Evolutionary conservation across 2,797 vertebrate species (phyloP), one percentile per base, ranked within the genome.

Genomic region (Chaetodon trifasciatus): DNA sequence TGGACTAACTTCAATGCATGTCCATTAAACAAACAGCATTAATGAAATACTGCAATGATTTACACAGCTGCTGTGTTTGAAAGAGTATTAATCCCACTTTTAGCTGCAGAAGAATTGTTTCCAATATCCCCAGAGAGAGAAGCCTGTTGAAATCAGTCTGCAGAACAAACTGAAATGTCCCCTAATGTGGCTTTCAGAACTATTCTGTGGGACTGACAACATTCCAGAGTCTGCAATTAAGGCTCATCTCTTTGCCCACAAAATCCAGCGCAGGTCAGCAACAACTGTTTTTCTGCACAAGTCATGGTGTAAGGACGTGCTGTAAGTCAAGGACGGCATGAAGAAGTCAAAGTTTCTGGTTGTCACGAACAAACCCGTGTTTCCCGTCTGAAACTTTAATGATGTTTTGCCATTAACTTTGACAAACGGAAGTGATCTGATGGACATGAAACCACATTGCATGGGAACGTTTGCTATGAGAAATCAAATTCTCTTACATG

Each of bases 61-160:
- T 89, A 83, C 66, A 50, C 87, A 78, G 84, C 88, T 86, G 92
- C 84, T 55, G 64, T 50, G 79, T 86, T 81, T 78, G 71, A 83
- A 89, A 87, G 35, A 21, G 70, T 77, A 91, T 92, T 87, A 88
- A 91, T 92, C 76, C 58, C 12, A 53, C 79, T 89, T 75, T 76
- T 16, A 85, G 73, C 85, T 80, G 73, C 58, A 65, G 19, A 61
- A 39, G 63, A 75, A 83, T 53, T 23, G 24, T 64, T 64, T 80
- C 82, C 86, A 88, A 23, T 50, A 46, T 73, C 74, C 81, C 73
- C 52, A 32, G 61, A 11, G 68, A 82, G 70, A 80, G 50, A 23
- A 15, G 68, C 16, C 79, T 77, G 84, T 68, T 79, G 87, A 90
- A 89, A 87, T 79, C 70, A 28, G 66, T 76, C 73, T 78, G 63